Evolutionary conservation across 2,888 invertebrate species (phyloP), one percentile per base, ranked within the genome.

Genomic region (Lathronympha strigana): DNA sequence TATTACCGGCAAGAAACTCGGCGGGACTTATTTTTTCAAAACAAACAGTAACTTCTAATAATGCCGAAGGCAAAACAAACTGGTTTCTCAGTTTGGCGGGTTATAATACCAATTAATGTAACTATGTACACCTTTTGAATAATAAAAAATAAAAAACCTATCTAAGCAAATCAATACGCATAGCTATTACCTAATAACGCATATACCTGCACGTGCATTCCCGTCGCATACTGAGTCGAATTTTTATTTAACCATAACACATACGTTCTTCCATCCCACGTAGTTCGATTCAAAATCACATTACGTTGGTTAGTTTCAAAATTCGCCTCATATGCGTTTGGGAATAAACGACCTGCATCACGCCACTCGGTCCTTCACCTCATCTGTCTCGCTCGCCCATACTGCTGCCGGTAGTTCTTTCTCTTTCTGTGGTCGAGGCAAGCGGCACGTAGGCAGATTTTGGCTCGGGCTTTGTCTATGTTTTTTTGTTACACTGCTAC

Each of bases 381-480:
- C 23, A 1, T 1, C 36, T 15, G 13, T 33, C 54, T 60, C 9
- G 72, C 76, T 74, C 72, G 9, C 68, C 55, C 70, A 11, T 33
- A 11, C 2, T 13, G 13, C 1, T 13, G 2, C 11, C 8, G 13
- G 25, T 36, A 45, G 13, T 23, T 11, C 33, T 15, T 19, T 62
- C 60, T 36, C 38, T 23, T 61, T 70, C 67, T 31, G 51, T 66
- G 40, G 49, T n/a, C 51, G 58, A 45, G 66, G 28, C 28, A 23
- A 38, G 15, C 71, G 76, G 77, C 80, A 81, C 81, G 80, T 80
- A 80, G 71, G 70, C 76, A 72, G 66, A 67, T 63, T 68, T 75
- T 72, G 74, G 71, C 69, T 66, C 36, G 17, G 49, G 9, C 36
- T 47, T 21, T 36, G 47, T 54, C 19, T 47, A 13, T 6, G 0